phyloP scores from a whole-genome alignment of 2,888 invertebrate genomes.

The Acronicta leporina region DNA sequence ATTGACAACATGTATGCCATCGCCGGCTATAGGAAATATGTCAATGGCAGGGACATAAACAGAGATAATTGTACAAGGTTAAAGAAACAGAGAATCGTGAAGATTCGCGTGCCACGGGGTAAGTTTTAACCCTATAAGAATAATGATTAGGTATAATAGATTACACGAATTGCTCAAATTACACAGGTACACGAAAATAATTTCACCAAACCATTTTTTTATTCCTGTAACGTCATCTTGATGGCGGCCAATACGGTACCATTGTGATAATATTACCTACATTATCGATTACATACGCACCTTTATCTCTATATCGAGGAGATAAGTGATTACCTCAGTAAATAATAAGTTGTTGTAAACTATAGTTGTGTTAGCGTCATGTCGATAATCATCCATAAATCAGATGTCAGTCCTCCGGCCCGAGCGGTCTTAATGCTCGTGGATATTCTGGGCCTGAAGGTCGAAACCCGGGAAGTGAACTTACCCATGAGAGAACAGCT shows the following conservation, averaged over 20 bases:
- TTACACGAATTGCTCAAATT: no score
- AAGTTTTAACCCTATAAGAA: neutral
- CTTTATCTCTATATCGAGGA: neutral
- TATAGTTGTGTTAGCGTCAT: conserved; percentile 20
- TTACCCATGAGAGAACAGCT: conserved; percentile 61
- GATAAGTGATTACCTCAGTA: conserved; percentile 18
- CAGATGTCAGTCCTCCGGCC: conserved; percentile 65
- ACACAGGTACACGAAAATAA: no score
- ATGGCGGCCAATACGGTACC: neutral
- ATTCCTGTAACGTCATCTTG: neutral
- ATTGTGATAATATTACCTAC: neutral
- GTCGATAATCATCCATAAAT: conserved; percentile 59
- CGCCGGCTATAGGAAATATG: conserved; percentile 23
- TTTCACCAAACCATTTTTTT: no score
- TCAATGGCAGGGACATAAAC: conserved; percentile 16
- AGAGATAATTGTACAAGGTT: conserved; percentile 19
- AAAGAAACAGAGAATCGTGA: conserved; percentile 16
- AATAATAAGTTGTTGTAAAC: neutral
- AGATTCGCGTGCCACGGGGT: conserved; percentile 21
- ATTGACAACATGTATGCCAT: conserved; percentile 17
- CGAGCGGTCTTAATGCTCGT: conserved; percentile 63
- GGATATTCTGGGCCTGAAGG: conserved; percentile 59
- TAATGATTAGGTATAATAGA: no score
- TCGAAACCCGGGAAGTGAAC: conserved; percentile 61
- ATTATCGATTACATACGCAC: neutral